Percentiles rank a stretch among this genome's conserved stretches.
Conservation (phyloP, 2,888 invertebrate genomes). For the Candidula unifasciata region DNA sequence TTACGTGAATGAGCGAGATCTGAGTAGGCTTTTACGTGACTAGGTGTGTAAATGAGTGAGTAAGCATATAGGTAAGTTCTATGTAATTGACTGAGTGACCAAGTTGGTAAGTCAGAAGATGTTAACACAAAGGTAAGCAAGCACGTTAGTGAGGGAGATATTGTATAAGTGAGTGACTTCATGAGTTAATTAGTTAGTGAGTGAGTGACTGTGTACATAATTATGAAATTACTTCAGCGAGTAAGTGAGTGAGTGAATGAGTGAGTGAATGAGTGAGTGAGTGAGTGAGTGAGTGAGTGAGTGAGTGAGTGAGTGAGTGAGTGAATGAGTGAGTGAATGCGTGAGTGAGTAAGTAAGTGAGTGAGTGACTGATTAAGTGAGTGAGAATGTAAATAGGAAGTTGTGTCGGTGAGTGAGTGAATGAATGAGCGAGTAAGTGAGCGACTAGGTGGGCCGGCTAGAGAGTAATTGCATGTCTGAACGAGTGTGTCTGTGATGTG, state of each 20-base stretch:
- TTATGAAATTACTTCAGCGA: not conserved
- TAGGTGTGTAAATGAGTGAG: conserved; percentile 2
- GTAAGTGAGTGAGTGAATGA: too few species aligned
- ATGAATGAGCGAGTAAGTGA: too few species aligned
- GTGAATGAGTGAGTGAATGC: too few species aligned
- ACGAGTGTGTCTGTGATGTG: too few species aligned
- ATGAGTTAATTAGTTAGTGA: conserved; percentile 9
- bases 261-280: too few species aligned
- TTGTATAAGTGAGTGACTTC: conserved; percentile 13
- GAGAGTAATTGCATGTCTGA: too few species aligned
- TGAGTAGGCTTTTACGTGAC: not conserved
- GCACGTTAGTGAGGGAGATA: not conserved
- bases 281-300: conserved; percentile 25
- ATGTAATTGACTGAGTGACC: not conserved
- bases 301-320: conserved; percentile 25
- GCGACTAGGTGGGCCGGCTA: too few species aligned
- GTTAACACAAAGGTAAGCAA: not conserved
- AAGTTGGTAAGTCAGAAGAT: not conserved
- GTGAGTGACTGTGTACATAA: conserved; percentile 13
- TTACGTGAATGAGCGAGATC: conserved; percentile 8
- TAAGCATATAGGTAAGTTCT: too few species aligned
- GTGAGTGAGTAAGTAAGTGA: too few species aligned
- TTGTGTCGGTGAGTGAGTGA: too few species aligned
- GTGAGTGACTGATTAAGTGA: too few species aligned
- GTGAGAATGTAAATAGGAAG: not conserved